These are phyloP conservation scores for Lycia hirtaria DNA, from an alignment of 2,888 invertebrate species.

Conservation along the genomic window DNA sequence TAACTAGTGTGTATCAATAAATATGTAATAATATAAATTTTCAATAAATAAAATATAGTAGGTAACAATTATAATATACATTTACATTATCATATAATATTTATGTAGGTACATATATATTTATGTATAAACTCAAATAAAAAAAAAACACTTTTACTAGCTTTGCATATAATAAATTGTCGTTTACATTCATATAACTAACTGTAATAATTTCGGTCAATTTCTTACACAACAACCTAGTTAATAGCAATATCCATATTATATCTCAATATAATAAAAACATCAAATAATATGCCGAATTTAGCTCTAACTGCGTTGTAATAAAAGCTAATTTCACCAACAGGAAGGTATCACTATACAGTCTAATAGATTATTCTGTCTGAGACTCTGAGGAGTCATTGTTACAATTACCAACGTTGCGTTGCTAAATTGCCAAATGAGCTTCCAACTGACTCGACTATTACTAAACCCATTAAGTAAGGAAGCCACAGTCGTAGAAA, in stretches of 20 bases:
- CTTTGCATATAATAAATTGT: not conserved
- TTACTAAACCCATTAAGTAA: conserved; percentile 30
- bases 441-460: conserved; percentile 39
- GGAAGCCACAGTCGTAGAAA: conserved; percentile 13
- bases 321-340: conserved; percentile 1
- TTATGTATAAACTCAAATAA: not conserved
- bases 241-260: no score
- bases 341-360: conserved; percentile 24
- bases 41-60: no score
- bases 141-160: not conserved
- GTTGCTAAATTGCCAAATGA: conserved; percentile 41
- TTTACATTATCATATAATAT: no score
- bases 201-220: no score
- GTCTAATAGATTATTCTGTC: conserved; percentile 39
- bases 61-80: no score
- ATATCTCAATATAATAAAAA: not conserved
- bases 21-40: no score
- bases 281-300: not conserved
- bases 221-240: no score
- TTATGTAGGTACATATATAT: not conserved
- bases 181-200: no score
- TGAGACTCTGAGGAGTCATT: conserved; percentile 41
- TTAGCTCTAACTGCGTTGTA: not conserved
- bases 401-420: conserved; percentile 42
- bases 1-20: no score